These are phyloP conservation scores for Drosophila eugracilis DNA, from an alignment of 1,140 invertebrate genomes.

Conservation along the genomic window DNA sequence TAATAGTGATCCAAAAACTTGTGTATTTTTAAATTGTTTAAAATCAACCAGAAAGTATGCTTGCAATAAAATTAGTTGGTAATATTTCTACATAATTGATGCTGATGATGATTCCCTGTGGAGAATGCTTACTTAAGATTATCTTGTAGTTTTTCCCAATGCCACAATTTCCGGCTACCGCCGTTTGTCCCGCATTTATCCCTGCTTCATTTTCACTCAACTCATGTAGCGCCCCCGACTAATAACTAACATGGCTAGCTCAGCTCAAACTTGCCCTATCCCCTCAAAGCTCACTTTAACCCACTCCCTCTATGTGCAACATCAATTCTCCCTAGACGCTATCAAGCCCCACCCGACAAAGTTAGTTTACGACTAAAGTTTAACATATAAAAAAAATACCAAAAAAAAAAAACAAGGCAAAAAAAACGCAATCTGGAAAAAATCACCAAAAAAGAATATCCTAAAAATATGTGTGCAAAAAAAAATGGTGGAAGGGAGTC, in stretches of 20 bases:
- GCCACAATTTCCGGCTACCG: background rate
- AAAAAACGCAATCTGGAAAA: slow-evolving; percentile 54
- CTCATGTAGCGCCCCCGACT: slow-evolving; percentile 49
- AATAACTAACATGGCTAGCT: slow-evolving; percentile 66
- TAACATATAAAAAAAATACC: slow-evolving; percentile 57
- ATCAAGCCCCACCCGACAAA: slow-evolving; percentile 71
- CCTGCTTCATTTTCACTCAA: slow-evolving; percentile 55
- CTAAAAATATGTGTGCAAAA: slow-evolving; percentile 60
- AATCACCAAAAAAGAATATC: slow-evolving; percentile 43
- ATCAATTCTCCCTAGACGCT: slow-evolving; percentile 52
- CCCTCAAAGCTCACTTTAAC: background rate
- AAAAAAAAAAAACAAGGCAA: slow-evolving; percentile 8
- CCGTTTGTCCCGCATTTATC: slow-evolving; percentile 43
- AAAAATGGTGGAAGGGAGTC: slow-evolving; percentile 20
- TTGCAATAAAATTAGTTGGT: too few species aligned
- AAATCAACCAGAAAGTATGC: too few species aligned
- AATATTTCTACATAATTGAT: background rate
- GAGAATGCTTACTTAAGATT: background rate
- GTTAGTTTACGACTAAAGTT: slow-evolving; percentile 80
- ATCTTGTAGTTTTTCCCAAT: background rate
- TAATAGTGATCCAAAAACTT: too few species aligned
- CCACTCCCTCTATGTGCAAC: slow-evolving; percentile 7
- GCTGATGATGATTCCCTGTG: background rate
- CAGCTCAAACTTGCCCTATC: slow-evolving; percentile 28
- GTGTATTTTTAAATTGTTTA: too few species aligned